Base-by-base conservation (phyloP, 1,140 invertebrate species). In the Drosophila quadrilineata region DNA sequence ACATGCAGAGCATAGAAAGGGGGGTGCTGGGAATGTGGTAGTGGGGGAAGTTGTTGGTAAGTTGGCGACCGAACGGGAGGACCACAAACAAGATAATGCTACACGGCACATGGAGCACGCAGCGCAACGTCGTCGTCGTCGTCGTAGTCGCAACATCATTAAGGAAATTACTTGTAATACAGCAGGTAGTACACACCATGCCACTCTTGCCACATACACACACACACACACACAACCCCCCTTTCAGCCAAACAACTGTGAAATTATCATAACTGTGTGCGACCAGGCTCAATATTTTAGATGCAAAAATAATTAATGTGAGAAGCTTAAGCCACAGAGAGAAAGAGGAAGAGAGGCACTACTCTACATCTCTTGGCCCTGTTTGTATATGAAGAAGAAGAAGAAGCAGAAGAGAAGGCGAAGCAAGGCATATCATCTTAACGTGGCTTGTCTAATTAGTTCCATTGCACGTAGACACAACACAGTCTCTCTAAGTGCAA, bases 141-240 rank as follows among this genome's bases (percentile, higher is more conserved):
- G n/a, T n/a, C n/a, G n/a, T n/a, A n/a, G n/a, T n/a, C n/a, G 73
- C 77, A 84, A 85, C 77, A 84, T 85, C 77, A 84, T 84, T 84
- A 85, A 84, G 77, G 69, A 84, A 84, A 84, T 84, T 84, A 77
- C 77, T 84, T 73, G 79, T 84, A 84, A 65, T 85, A 62, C 69
- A 70, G 38, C 58, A 49, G 50, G 57, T 49, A 53, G n/a, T n/a
- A n/a, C n/a, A n/a, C n/a, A n/a, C n/a, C n/a, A n/a, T n/a, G n/a
- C n/a, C n/a, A n/a, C n/a, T n/a, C n/a, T n/a, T n/a, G n/a, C n/a
- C n/a, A n/a, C n/a, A n/a, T n/a, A n/a, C n/a, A n/a, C n/a, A n/a
- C n/a, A n/a, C n/a, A n/a, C n/a, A n/a, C n/a, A n/a, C n/a, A n/a
- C n/a, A n/a, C n/a, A n/a, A n/a, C n/a, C 16, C 45, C 1, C 28